Evolutionary conservation across 2,888 invertebrate genomes (phyloP).

Genomic region (Dendrolimus houi): DNA sequence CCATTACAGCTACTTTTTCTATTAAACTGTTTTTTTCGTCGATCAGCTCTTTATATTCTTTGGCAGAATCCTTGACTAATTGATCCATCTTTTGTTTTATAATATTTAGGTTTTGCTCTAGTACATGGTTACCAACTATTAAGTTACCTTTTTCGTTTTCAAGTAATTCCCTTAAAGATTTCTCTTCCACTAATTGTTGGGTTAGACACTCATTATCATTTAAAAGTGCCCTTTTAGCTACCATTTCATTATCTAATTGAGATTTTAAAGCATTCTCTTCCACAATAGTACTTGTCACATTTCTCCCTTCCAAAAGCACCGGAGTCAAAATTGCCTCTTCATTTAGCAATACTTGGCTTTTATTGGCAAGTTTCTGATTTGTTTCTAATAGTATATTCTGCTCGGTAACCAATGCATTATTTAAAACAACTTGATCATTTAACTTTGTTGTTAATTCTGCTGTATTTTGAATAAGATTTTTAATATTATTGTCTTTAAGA

Average conservation of each 20-base stretch:
- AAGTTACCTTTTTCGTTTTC: conserved; percentile 29
- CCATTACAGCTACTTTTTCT: background rate
- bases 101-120: conserved; percentile 12
- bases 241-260: conserved; percentile 14
- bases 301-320: conserved; percentile 19
- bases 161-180: conserved; percentile 22
- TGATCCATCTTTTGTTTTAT: background rate
- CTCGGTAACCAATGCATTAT: conserved; percentile 11
- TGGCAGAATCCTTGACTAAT: background rate
- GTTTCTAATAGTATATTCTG: conserved; percentile 8
- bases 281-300: conserved; percentile 20
- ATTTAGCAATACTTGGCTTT: conserved; percentile 7
- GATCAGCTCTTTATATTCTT: conserved; percentile 1
- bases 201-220: conserved; percentile 32
- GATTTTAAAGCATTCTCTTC: conserved; percentile 10
- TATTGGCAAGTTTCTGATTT: conserved; percentile 4
- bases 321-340: conserved; percentile 7
- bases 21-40: conserved; percentile 9
- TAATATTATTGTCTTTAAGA: conserved; percentile 8
- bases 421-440: conserved; percentile 9
- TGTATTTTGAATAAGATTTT: conserved; percentile 13
- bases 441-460: conserved; percentile 12
- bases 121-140: conserved; percentile 17
- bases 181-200: conserved; percentile 34
- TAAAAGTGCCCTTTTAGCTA: conserved; percentile 11